A percentile compares a stretch with the other conserved stretches of the same genome.
Conservation (phyloP, 2,113 vertebrate species). For the Epinephelus lanceolatus region DNA sequence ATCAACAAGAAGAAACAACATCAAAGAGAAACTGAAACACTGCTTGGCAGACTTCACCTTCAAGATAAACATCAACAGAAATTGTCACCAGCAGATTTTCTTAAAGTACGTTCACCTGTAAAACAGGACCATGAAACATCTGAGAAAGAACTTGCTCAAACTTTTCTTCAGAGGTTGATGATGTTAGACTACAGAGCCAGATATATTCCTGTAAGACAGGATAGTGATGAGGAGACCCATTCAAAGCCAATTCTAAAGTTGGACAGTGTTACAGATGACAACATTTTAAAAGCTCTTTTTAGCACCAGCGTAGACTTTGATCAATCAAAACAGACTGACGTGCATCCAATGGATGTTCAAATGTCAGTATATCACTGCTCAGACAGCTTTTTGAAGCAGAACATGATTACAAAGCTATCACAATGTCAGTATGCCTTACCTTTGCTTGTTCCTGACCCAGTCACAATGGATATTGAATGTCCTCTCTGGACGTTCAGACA, state of each 20-base stretch:
- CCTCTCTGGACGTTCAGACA: no score
- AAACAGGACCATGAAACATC: slow-evolving; percentile 16
- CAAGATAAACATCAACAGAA: slow-evolving; percentile 56
- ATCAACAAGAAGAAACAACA: background rate
- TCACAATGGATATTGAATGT: no score
- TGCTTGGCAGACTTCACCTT: slow-evolving; percentile 51
- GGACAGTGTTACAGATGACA: no score
- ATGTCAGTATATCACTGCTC: slow-evolving; percentile 86
- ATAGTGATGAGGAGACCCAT: no score
- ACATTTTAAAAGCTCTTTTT: no score
- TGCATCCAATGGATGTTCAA: slow-evolving; percentile 85
- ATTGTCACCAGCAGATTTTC: slow-evolving; percentile 29
- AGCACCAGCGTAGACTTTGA: no score
- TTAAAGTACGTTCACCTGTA: slow-evolving; percentile 54
- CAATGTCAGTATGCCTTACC: no score
- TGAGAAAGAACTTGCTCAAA: slow-evolving; percentile 74
- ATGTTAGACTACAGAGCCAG: no score
- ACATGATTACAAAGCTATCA: slow-evolving; percentile 39
- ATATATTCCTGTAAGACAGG: no score
- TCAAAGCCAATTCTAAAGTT: no score
- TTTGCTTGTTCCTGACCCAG: no score
- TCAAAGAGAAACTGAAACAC: background rate
- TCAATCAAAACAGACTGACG: background rate
- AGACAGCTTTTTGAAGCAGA: slow-evolving; percentile 82
- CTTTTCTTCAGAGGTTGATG: slow-evolving; percentile 47